These are phyloP conservation scores for Spilosoma lubricipeda DNA, from an alignment of 2,888 invertebrate genomes.

Conservation along the genomic window DNA sequence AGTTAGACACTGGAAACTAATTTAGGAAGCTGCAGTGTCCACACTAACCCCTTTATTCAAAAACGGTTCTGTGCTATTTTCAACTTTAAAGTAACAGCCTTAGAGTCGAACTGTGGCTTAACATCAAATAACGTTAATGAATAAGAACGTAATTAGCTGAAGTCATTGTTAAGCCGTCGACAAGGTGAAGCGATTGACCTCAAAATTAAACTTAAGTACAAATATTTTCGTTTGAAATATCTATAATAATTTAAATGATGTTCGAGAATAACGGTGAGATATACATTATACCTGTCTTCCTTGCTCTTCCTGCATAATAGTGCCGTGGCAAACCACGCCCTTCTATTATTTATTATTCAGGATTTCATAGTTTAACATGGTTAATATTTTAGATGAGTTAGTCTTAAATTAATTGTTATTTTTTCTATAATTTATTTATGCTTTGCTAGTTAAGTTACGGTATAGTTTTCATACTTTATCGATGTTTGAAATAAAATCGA, in stretches of 20 bases:
- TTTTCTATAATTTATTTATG: conserved; percentile 37
- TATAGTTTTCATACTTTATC: neutral
- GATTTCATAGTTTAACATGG: conserved; percentile 26
- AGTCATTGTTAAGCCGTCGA: neutral
- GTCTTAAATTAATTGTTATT: conserved; percentile 32
- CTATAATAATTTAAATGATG: neutral
- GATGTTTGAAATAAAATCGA: neutral
- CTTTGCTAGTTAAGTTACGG: conserved; percentile 55
- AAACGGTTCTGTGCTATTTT: too few relatives aligned
- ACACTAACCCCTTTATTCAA: neutral
- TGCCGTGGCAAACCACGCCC: neutral
- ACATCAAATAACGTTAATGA: too few relatives aligned
- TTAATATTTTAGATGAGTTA: conserved; percentile 38
- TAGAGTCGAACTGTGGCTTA: too few relatives aligned
- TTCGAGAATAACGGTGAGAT: neutral
- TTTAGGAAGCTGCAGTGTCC: neutral
- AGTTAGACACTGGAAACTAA: neutral
- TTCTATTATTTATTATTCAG: conserved; percentile 15
- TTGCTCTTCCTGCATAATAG: conserved; percentile 6
- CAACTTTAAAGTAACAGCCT: too few relatives aligned
- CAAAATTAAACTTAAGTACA: conserved; percentile 5
- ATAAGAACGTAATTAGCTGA: neutral
- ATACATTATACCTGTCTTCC: neutral
- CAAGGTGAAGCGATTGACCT: neutral
- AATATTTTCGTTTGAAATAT: conserved; percentile 2